These are phyloP conservation scores for Stenchaetothrips biformis DNA, from an alignment of 2,888 invertebrate genomes.

Conservation along the genomic window DNA sequence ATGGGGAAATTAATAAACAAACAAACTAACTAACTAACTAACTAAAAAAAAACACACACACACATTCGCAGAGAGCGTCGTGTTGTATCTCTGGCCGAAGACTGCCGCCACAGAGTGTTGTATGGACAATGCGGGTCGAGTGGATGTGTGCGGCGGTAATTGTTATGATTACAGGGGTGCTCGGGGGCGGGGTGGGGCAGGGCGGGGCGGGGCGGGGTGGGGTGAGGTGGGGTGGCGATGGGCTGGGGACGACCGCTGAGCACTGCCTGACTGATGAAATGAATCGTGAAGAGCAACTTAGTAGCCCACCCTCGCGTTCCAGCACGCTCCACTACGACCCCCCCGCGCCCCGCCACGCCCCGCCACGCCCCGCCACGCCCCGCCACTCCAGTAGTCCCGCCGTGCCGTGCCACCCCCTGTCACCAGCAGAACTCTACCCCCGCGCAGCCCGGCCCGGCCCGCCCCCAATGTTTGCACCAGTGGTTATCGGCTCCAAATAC, in stretches of 20 bases:
- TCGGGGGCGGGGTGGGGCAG: not conserved
- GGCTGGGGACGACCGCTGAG: not conserved
- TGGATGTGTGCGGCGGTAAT: too few relatives aligned
- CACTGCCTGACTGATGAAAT: not conserved
- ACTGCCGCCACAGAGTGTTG: too few relatives aligned
- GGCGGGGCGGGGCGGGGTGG: not conserved
- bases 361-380: not conserved
- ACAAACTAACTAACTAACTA: too few relatives aligned
- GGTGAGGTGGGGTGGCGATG: not conserved
- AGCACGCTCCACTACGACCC: too few relatives aligned
- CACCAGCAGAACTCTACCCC: not conserved
- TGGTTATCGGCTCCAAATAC: constrained; percentile 23
- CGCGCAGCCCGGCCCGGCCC: not conserved
- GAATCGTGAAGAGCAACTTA: constrained; percentile 18
- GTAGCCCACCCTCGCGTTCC: not conserved
- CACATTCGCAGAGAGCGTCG: too few relatives aligned
- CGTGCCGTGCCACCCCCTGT: not conserved
- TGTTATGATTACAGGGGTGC: too few relatives aligned
- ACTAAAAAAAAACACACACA: too few relatives aligned
- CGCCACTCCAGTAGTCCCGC: not conserved
- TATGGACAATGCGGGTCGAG: too few relatives aligned
- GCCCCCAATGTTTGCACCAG: constrained; percentile 6
- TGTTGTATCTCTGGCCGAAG: too few relatives aligned
- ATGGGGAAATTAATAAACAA: too few relatives aligned
- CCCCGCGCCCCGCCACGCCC: too few relatives aligned